Evolutionary conservation across 2,888 invertebrate genomes (phyloP), one percentile per base, ranked within the genome.

Genomic region (Pseudoips prasinana): DNA sequence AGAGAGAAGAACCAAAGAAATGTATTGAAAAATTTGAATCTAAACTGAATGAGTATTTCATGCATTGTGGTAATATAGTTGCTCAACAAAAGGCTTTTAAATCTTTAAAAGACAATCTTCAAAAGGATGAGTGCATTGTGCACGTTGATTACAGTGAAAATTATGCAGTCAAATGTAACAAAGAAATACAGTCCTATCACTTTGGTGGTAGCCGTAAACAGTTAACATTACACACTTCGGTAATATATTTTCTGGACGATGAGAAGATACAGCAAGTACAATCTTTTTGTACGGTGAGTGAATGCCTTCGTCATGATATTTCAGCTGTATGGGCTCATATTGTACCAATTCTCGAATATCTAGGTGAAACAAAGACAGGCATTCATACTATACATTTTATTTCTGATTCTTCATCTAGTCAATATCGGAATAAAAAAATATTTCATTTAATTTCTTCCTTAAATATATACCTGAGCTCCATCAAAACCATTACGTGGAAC

Each of bases 131-230:
- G 10, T 17, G 9, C 5, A 4, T 23, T 8, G 9, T 30, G 8
- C 30, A 24, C 18, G 20, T 33, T 5, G 38, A 43, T 26, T 43
- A 38, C 30, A 28, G 34, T 6, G 38, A 43, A 35, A 43, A 43
- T 33, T 34, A 29, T 19, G 14, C 18, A 2, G 25, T 31, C 10
- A 43, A 43, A 31, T 29, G 18, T 10, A 17, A 10, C 7, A 8
- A 33, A 23, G 41, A 41, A 10, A 25, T 41, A 26, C n/a, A n/a
- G n/a, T n/a, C n/a, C n/a, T n/a, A n/a, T n/a, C n/a, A n/a, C n/a
- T n/a, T n/a, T n/a, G n/a, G n/a, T n/a, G n/a, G n/a, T n/a, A n/a
- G n/a, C n/a, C n/a, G n/a, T n/a, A n/a, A n/a, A n/a, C n/a, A n/a
- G 8, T 33, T 38, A 20, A 28, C 25, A 7, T 18, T 38, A 7